Base-by-base conservation (phyloP, 2,113 vertebrate species). In the Poeciliopsis occidentalis region DNA sequence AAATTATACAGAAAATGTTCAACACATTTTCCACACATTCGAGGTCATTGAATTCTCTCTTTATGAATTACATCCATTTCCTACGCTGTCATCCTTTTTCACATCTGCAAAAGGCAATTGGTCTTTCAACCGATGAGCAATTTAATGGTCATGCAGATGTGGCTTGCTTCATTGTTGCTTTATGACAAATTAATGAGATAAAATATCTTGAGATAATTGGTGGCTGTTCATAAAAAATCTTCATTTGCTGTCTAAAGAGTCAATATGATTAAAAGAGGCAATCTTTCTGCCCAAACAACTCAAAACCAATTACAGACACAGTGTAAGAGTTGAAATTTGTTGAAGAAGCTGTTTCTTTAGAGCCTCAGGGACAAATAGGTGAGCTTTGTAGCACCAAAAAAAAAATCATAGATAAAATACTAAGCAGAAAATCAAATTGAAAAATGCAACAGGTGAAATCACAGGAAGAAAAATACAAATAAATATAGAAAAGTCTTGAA, bases 171-270 rank as follows among this genome's bases (percentile, higher is more conserved):
- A 27, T 60, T 32, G n/a, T 64, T 62, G 39, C 41, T 71, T 72
- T 29, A 63, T 64, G 60, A 44, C 60, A 47, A 72, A 47, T 64
- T 63, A 63, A 72, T 47, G 60, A 71, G 69, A 47, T 30, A 5
- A 62, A 44, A 62, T 4, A 37, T 44, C 37, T 24, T 62, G 12
- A 70, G 26, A 29, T 71, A 61, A 71, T 61, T 61, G 60, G 17
- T 62, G n/a, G 69, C 11, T n/a, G 31, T n/a, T 70, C 22, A 19
- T 37, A 6, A 19, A 61, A 71, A 31, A 12, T 47, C 27, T 39
- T 41, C 64, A 44, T 72, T 22, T 47, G 39, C 27, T 72, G 27
- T 47, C 37, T 11, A 63, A 47, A 47, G 27, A 47, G 15, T 30
- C 27, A 13, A 17, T 47, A 17, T 44, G 41, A 63, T 31, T 57